Conservation (phyloP, 2,113 vertebrate species). For the Thamnophis sirtalis region DNA sequence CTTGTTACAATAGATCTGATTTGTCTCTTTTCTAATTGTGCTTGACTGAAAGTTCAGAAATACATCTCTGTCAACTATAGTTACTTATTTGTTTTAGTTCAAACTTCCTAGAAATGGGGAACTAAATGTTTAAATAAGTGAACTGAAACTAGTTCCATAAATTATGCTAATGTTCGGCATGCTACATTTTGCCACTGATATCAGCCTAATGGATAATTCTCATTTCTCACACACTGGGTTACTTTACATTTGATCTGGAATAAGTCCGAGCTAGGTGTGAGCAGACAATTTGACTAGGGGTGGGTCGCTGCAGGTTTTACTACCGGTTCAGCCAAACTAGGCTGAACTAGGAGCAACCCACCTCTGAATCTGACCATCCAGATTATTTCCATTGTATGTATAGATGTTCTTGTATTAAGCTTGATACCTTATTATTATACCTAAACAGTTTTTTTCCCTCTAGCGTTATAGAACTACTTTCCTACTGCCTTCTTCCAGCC, state of each 20-base stretch:
- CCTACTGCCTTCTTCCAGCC: background rate
- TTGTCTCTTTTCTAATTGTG: accelerated
- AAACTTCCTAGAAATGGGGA: conserved; percentile 41
- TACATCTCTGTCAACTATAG: background rate
- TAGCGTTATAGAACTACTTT: background rate
- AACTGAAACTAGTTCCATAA: conserved; percentile 35
- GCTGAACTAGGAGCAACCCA: no score
- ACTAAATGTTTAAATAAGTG: conserved; percentile 31
- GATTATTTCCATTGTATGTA: background rate
- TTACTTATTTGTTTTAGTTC: conserved; percentile 38
- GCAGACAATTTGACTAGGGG: background rate
- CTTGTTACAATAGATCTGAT: background rate
- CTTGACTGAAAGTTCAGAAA: background rate
- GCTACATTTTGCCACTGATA: background rate
- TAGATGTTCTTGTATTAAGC: background rate
- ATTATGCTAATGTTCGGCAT: background rate
- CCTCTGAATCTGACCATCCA: background rate
- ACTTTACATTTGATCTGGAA: background rate
- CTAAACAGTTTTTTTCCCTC: background rate
- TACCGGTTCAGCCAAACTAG: no score
- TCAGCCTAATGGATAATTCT: background rate
- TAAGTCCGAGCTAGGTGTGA: background rate
- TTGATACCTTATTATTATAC: background rate
- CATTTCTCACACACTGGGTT: background rate
- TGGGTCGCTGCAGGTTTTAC: no score